Conservation (phyloP, 2,797 vertebrate species). For the Sebastes diaconus region DNA sequence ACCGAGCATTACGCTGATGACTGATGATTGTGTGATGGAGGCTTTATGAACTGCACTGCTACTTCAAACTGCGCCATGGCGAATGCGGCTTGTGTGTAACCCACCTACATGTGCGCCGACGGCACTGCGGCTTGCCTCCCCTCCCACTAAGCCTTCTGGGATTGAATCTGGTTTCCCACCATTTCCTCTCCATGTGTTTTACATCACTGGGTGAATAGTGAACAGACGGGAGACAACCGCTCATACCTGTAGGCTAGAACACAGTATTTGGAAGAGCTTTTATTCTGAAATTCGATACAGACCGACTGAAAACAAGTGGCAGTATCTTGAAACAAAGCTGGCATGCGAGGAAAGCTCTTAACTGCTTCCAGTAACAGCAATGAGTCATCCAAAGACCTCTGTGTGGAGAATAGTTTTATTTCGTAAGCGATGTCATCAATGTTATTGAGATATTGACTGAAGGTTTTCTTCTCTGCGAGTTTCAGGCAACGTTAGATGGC, state of each 20-base stretch:
- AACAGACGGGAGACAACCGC: slow-evolving; percentile 57
- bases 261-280: slow-evolving; percentile 7
- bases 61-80: slow-evolving; percentile 46
- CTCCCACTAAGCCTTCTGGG: slow-evolving; percentile 64
- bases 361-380: slow-evolving; percentile 32
- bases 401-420: slow-evolving; percentile 11
- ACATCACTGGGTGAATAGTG: slow-evolving; percentile 52
- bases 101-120: slow-evolving; percentile 49
- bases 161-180: slow-evolving; percentile 68
- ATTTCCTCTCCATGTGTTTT: slow-evolving; percentile 77
- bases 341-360: slow-evolving; percentile 14
- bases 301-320: slow-evolving; percentile 34
- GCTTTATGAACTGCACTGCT: slow-evolving; percentile 38
- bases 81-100: slow-evolving; percentile 64
- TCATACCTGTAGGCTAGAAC: slow-evolving; percentile 60
- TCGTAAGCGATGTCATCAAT: slow-evolving; percentile 15
- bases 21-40: slow-evolving; percentile 43
- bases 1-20: slow-evolving; percentile 1
- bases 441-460: slow-evolving; percentile 9
- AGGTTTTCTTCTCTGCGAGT: neutral
- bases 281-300: slow-evolving; percentile 42
- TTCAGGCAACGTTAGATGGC: neutral
- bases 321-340: slow-evolving; percentile 12
- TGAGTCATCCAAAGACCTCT: slow-evolving; percentile 31
- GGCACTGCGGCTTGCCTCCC: slow-evolving; percentile 38